Evolutionary conservation across 2,888 invertebrate genomes (phyloP).

Genomic region (Podotricha telesiphe): DNA sequence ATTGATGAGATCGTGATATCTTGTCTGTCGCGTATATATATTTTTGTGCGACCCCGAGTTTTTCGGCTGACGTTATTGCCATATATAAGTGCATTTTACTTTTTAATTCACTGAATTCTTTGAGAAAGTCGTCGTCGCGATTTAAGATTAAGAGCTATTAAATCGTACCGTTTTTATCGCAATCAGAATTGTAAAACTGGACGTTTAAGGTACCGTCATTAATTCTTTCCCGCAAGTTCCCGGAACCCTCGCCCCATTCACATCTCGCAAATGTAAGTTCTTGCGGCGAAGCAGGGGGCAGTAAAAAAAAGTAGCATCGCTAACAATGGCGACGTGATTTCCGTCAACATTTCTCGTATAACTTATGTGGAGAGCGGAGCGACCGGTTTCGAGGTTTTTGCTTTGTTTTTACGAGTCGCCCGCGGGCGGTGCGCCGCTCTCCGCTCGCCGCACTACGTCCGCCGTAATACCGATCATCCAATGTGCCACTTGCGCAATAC

Average conservation of each 20-base stretch:
- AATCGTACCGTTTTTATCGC: slow-evolving; percentile 20
- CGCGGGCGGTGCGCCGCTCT: slow-evolving; percentile 2
- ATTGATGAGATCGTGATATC: background rate
- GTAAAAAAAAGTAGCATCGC: slow-evolving; percentile 30
- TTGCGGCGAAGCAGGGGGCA: slow-evolving; percentile 29
- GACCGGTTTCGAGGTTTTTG: slow-evolving; percentile 59
- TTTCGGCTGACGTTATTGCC: background rate
- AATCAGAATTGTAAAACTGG: slow-evolving; percentile 26
- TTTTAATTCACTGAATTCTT: background rate
- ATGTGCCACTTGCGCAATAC: slow-evolving; percentile 1
- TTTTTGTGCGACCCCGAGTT: too few relatives aligned
- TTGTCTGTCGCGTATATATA: background rate
- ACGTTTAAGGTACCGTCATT: slow-evolving; percentile 28
- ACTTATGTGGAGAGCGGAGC: slow-evolving; percentile 38
- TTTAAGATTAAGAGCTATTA: slow-evolving; percentile 25
- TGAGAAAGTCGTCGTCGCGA: background rate
- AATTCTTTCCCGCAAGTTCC: slow-evolving; percentile 27
- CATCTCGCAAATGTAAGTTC: slow-evolving; percentile 30
- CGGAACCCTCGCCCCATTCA: slow-evolving; percentile 34
- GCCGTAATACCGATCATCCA: slow-evolving; percentile 10
- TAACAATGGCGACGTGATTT: slow-evolving; percentile 54
- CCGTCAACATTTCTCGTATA: slow-evolving; percentile 58
- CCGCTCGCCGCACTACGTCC: slow-evolving; percentile 8
- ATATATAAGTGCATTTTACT: background rate
- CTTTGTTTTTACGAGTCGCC: slow-evolving; percentile 51